A percentile compares a stretch with the other conserved stretches of the same genome.
Conservation (phyloP, 2,888 invertebrate species). For the Amphipyra tragopoginis region DNA sequence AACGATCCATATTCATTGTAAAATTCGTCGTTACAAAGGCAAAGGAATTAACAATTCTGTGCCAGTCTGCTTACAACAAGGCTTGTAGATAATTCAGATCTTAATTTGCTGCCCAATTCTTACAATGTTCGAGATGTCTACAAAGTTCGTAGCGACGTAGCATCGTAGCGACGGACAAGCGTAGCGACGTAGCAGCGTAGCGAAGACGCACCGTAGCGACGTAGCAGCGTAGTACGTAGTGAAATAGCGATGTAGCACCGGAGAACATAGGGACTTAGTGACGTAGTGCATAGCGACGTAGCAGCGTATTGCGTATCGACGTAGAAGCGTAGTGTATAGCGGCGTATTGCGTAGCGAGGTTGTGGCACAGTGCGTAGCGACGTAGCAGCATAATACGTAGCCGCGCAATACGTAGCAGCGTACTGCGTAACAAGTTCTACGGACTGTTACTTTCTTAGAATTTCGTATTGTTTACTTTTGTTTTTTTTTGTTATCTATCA, state of each 20-base stretch:
- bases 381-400: too few relatives aligned
- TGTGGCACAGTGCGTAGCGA: too few relatives aligned
- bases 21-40: conserved; percentile 1
- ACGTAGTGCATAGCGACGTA: too few relatives aligned
- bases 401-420: too few relatives aligned
- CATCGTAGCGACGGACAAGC: conserved; percentile 5
- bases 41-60: conserved; percentile 12
- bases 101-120: conserved; percentile 14
- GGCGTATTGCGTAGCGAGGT: too few relatives aligned
- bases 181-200: conserved; percentile 6
- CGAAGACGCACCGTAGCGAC: too few relatives aligned
- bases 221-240: conserved; percentile 16
- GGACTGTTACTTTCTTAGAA: background rate
- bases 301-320: too few relatives aligned
- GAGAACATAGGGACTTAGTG: too few relatives aligned
- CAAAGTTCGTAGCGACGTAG: conserved; percentile 19
- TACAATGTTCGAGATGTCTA: conserved; percentile 8
- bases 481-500: background rate
- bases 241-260: too few relatives aligned
- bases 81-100: conserved; percentile 26
- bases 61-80: conserved; percentile 1
- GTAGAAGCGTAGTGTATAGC: too few relatives aligned
- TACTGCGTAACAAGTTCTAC: conserved; percentile 13
- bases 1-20: background rate
- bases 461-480: background rate